A percentile compares a stretch with the other conserved stretches of the same genome.
Evolutionary conservation across 2,888 invertebrate species (phyloP).

Genomic region (Megastigmus dorsalis): DNA sequence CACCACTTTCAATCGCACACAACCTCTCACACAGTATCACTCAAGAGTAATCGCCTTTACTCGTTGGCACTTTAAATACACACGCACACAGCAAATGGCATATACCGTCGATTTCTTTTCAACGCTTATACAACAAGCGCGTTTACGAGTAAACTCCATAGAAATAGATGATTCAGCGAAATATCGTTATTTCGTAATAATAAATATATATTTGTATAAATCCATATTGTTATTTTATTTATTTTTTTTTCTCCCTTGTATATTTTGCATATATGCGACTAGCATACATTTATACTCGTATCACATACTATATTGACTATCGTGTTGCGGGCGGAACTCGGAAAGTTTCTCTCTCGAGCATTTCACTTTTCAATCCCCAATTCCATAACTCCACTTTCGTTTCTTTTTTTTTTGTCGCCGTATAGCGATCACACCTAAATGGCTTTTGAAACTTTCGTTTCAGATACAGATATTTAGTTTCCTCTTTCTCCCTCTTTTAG

Average conservation of each 20-base stretch:
- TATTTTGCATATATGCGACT: constrained; percentile 65
- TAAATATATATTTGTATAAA: constrained; percentile 63
- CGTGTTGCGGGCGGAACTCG: constrained; percentile 69
- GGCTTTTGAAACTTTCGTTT: constrained; percentile 24
- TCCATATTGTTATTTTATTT: constrained; percentile 64
- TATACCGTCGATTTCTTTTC: constrained; percentile 42
- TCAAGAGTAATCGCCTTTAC: constrained; percentile 20
- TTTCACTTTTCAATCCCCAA: constrained; percentile 52
- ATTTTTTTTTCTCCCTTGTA: constrained; percentile 39
- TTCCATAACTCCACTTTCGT: constrained; percentile 55
- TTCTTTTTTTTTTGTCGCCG: constrained; percentile 58
- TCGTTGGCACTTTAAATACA: constrained; percentile 52
- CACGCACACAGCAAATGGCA: constrained; percentile 32
- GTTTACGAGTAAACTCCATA: constrained; percentile 63
- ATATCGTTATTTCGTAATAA: constrained; percentile 58
- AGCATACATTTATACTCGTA: constrained; percentile 71
- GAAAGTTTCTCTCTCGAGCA: constrained; percentile 55
- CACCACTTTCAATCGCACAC: background rate
- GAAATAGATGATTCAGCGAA: constrained; percentile 64
- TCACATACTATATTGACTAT: constrained; percentile 75
- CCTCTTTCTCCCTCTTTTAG: background rate
- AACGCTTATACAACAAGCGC: constrained; percentile 52
- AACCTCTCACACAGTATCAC: too few relatives aligned
- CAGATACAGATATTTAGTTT: background rate
- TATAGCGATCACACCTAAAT: constrained; percentile 14